These are phyloP conservation scores for Chrosomus eos DNA, from an alignment of 2,797 vertebrate genomes.

Conservation along the genomic window DNA sequence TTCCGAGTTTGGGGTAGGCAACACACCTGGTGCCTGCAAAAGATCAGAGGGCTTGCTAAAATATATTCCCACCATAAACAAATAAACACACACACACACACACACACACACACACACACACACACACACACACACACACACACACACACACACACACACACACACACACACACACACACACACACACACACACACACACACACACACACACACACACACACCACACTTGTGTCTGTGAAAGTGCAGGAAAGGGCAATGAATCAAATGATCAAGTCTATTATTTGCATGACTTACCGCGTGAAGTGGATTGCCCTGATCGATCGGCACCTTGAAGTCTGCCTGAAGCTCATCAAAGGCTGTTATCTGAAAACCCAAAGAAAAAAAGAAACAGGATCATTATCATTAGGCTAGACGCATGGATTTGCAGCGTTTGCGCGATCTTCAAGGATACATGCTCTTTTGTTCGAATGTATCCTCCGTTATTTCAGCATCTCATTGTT, in stretches of 20 bases:
- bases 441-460: not conserved
- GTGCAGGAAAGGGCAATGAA: slow-evolving; percentile 6
- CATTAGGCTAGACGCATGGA: slow-evolving; percentile 15
- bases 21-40: slow-evolving; percentile 51
- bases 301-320: slow-evolving; percentile 96
- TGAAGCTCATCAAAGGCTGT: slow-evolving; percentile 97
- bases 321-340: slow-evolving; percentile 96
- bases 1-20: slow-evolving; percentile 34
- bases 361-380: slow-evolving; percentile 78
- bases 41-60: slow-evolving; percentile 36
- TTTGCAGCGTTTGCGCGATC: not conserved
- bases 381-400: slow-evolving; percentile 45
- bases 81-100: not conserved
- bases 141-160: not conserved
- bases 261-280: slow-evolving; percentile 11
- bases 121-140: too few species aligned
- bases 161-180: not conserved
- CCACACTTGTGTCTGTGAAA: slow-evolving; percentile 1
- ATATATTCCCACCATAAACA: slow-evolving; percentile 26
- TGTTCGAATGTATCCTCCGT: not conserved
- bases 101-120: not conserved
- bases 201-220: not conserved
- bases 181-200: not conserved
- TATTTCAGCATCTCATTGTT: not conserved
- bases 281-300: slow-evolving; percentile 85